Evolutionary conservation across 1,140 invertebrate species (phyloP).

Genomic region (Melitaea cinxia): DNA sequence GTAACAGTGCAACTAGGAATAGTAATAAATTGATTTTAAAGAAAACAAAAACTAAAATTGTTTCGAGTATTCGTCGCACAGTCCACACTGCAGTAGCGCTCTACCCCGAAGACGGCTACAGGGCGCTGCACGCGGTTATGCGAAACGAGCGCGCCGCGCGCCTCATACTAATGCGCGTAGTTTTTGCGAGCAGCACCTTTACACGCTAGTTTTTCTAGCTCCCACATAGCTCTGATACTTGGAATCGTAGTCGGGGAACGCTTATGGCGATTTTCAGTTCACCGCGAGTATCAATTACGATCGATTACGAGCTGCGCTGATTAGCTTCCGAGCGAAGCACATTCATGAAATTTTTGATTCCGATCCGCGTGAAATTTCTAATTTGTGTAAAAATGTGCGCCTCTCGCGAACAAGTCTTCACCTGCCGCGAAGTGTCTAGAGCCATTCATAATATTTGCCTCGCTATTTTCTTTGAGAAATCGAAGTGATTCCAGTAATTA

Average conservation of each 20-base stretch:
- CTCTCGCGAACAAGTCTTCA: too few relatives aligned
- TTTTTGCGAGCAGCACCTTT: slow-evolving; percentile 12
- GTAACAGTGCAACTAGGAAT: too few relatives aligned
- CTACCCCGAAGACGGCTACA: too few relatives aligned
- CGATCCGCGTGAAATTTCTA: background rate
- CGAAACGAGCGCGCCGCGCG: background rate
- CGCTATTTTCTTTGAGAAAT: too few relatives aligned
- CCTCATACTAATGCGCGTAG: background rate
- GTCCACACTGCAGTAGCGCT: too few relatives aligned
- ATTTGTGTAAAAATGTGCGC: background rate
- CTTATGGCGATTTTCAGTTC: slow-evolving; percentile 21
- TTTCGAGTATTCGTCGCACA: too few relatives aligned
- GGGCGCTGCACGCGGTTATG: too few relatives aligned
- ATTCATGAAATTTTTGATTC: slow-evolving; percentile 4
- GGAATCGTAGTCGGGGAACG: slow-evolving; percentile 3
- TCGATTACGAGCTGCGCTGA: slow-evolving; percentile 8
- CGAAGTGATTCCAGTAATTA: too few relatives aligned
- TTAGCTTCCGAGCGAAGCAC: background rate
- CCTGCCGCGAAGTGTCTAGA: too few relatives aligned
- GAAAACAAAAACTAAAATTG: too few relatives aligned
- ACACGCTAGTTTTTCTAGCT: slow-evolving; percentile 13
- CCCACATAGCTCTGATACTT: slow-evolving; percentile 11
- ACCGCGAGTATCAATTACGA: slow-evolving; percentile 25
- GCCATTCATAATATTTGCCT: background rate
- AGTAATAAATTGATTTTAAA: too few relatives aligned